phyloP scores from a whole-genome alignment of 92 coral and sea anemone genomes.

The Scolanthus callimorphus region DNA sequence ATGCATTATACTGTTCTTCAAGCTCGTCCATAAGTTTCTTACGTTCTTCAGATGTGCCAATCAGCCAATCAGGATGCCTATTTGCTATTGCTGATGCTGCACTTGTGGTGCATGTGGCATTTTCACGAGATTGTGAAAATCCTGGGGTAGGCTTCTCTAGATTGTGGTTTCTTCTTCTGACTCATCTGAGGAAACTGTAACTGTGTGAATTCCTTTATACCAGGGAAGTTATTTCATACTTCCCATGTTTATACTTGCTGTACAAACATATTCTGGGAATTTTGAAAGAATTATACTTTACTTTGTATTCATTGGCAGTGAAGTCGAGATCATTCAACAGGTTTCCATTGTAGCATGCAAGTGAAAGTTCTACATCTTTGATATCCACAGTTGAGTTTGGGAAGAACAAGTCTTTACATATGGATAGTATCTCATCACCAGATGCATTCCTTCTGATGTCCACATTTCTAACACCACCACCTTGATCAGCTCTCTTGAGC shows the following conservation, averaged over 20 bases:
- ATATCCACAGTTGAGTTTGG: constrained; percentile 6
- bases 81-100: not conserved
- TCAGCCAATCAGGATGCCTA: constrained; percentile 27
- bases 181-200: no score
- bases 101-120: not conserved
- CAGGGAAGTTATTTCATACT: no score
- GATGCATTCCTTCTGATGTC: constrained; percentile 4
- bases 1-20: constrained; percentile 28
- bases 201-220: no score
- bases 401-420: constrained; percentile 6
- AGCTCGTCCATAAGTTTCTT: constrained; percentile 9
- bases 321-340: not conserved
- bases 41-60: constrained; percentile 37
- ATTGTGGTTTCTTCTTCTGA: no score
- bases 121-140: no score
- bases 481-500: no score
- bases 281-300: constrained; percentile 2
- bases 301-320: constrained; percentile 11
- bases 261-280: no score
- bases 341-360: constrained; percentile 7
- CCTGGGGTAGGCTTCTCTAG: no score
- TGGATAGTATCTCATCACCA: constrained; percentile 5
- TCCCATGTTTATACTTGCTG: no score
- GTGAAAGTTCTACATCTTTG: constrained; percentile 5
- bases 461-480: no score